Evolutionary conservation across 2,797 vertebrate genomes (phyloP).

Genomic region (Ispidina picta): DNA sequence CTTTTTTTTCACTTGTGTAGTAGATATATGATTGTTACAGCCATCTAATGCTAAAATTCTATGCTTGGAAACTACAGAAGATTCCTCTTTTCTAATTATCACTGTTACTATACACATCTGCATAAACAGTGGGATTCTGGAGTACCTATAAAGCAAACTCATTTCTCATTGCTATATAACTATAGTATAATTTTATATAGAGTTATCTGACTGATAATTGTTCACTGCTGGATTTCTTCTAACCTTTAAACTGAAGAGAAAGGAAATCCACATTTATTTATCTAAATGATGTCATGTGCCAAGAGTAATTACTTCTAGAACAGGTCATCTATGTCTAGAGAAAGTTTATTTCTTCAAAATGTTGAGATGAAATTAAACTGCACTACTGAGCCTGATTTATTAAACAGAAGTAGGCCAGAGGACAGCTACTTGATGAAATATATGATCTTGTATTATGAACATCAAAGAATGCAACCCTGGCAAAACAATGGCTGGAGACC

Average conservation of each 20-base stretch:
- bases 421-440: not conserved
- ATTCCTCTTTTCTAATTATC: not conserved
- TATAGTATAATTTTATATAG: not conserved
- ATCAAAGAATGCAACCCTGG: not conserved
- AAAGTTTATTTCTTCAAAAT: slow-evolving; percentile 32
- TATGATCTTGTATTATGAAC: not conserved
- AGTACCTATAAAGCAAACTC: not conserved
- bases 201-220: not conserved
- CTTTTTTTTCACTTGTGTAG: not conserved
- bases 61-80: not conserved
- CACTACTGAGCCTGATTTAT: not conserved
- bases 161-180: not conserved
- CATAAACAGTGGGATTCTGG: not conserved
- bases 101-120: not conserved
- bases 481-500: not conserved
- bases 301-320: slow-evolving; percentile 26
- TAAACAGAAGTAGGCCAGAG: slow-evolving; percentile 3
- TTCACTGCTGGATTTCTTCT: not conserved
- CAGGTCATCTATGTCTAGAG: not conserved
- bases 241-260: slow-evolving; percentile 10
- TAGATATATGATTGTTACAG: not conserved
- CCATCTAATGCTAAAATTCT: not conserved
- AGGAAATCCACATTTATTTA: slow-evolving; percentile 15
- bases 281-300: slow-evolving; percentile 11
- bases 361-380: slow-evolving; percentile 16